Percentiles rank a stretch among this genome's conserved stretches.
These are phyloP conservation scores for Heliconius hermathena DNA, from an alignment of 1,140 invertebrate species.

Conservation along the genomic window DNA sequence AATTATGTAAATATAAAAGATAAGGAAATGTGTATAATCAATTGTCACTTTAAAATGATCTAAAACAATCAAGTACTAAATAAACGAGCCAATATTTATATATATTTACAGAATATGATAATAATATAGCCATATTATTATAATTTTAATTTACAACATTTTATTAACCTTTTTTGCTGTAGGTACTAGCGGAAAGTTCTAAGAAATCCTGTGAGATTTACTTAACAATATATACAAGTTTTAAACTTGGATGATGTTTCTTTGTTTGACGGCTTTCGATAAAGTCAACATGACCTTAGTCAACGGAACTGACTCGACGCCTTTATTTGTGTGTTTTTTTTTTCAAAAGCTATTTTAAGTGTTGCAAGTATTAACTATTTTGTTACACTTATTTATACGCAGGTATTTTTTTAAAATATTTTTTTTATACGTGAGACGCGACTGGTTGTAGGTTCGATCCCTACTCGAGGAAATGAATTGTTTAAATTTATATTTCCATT, in stretches of 20 bases:
- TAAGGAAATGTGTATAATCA: neutral
- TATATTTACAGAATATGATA: neutral
- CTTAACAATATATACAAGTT: slow-evolving; percentile 68
- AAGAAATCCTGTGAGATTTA: slow-evolving; percentile 65
- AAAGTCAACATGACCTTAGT: slow-evolving; percentile 72
- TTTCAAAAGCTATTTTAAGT: slow-evolving; percentile 65
- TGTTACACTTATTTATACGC: neutral
- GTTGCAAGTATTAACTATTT: slow-evolving; percentile 17
- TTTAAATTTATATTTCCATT: no score
- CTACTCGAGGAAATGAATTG: no score
- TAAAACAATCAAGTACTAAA: neutral
- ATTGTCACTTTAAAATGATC: neutral
- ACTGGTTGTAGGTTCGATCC: no score
- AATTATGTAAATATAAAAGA: slow-evolving; percentile 17
- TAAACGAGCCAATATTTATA: neutral
- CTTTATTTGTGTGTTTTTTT: slow-evolving; percentile 71
- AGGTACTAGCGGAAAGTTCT: slow-evolving; percentile 35
- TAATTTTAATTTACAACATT: neutral
- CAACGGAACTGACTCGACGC: slow-evolving; percentile 61
- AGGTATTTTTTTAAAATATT: neutral
- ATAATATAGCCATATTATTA: neutral
- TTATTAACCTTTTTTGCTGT: neutral
- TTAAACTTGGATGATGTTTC: slow-evolving; percentile 58
- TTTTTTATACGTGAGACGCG: neutral
- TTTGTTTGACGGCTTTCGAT: slow-evolving; percentile 77